Evolutionary conservation across 1,140 invertebrate genomes (phyloP), one percentile per base, ranked within the genome.

Genomic region (Coboldia fuscipes): DNA sequence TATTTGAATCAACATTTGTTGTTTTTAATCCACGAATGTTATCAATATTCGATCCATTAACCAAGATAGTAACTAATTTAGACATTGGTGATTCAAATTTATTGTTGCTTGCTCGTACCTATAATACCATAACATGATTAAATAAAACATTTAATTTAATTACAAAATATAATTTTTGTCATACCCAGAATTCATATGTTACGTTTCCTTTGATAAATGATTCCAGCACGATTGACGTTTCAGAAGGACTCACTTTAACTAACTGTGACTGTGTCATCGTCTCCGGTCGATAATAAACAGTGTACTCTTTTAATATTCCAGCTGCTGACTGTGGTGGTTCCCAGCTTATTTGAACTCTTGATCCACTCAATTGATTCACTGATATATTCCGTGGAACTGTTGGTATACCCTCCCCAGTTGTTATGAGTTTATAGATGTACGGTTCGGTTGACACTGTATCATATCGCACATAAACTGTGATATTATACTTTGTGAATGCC

Each of bases 141-240:
- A n/a, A 16, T 36, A 4, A 16, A 14, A 6, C 17, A 10, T 30
- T 15, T 15, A 16, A 17, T 31, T 6, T n/a, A 30, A 8, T 29
- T 22, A 19, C 7, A 29, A 19, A 38, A 26, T 20, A 28, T 32
- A n/a, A n/a, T n/a, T n/a, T n/a, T n/a, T n/a, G n/a, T 56, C 56
- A 57, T 50, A 76, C 75, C 72, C 73, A 79, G 54, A 84, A 80
- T 1, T 70, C 69, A 49, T 83, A 84, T 34, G 66, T 66, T 3
- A 46, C 53, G 14, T 65, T 62, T 13, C 68, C 61, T 33, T 63
- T 55, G 41, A 78, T 82, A 36, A 61, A 57, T 3, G 63, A 50
- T 16, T 58, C 59, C 4, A 73, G 49, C 3, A 65, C 40, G 16
- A 63, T 56, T 3, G 63, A 58, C 3, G 47, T 61, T 37, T 55